Evolutionary conservation across 2,888 invertebrate species (phyloP).

Genomic region (Torymus tubicola): DNA sequence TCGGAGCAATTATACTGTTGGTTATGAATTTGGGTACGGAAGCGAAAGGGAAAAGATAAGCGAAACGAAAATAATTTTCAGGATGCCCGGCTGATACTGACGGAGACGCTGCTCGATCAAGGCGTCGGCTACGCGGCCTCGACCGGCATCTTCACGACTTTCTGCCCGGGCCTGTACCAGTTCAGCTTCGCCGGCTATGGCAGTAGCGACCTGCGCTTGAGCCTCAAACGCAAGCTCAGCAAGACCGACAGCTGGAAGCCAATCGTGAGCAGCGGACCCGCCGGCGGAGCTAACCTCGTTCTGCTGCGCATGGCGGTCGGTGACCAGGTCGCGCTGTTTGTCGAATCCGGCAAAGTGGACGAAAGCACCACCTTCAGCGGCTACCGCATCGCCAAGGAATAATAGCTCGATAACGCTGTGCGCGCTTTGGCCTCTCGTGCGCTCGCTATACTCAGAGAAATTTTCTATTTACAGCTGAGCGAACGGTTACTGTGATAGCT

Average conservation of each 20-base stretch:
- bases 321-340: slow-evolving; percentile 73
- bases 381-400: slow-evolving; percentile 74
- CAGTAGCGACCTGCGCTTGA: slow-evolving; percentile 67
- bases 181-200: slow-evolving; percentile 76
- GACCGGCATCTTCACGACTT: slow-evolving; percentile 76
- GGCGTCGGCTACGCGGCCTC: slow-evolving; percentile 76
- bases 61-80: slow-evolving; percentile 30
- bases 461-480: slow-evolving; percentile 17
- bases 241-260: slow-evolving; percentile 68
- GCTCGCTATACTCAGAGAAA: slow-evolving; percentile 1
- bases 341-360: slow-evolving; percentile 68
- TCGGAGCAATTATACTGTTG: too few relatives aligned
- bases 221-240: slow-evolving; percentile 70
- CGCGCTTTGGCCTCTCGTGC: not conserved
- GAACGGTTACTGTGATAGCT: slow-evolving; percentile 50
- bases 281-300: slow-evolving; percentile 73
- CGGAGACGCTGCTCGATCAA: slow-evolving; percentile 74
- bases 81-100: slow-evolving; percentile 65
- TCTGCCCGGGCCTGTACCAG: slow-evolving; percentile 77
- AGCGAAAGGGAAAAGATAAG: not conserved
- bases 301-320: slow-evolving; percentile 74
- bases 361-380: slow-evolving; percentile 73
- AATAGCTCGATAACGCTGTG: slow-evolving; percentile 43
- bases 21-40: too few relatives aligned
- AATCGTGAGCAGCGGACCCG: slow-evolving; percentile 64